Evolutionary conservation across 2,888 invertebrate species (phyloP), one percentile per base, ranked within the genome.

Genomic region (Drosophila siamana): DNA sequence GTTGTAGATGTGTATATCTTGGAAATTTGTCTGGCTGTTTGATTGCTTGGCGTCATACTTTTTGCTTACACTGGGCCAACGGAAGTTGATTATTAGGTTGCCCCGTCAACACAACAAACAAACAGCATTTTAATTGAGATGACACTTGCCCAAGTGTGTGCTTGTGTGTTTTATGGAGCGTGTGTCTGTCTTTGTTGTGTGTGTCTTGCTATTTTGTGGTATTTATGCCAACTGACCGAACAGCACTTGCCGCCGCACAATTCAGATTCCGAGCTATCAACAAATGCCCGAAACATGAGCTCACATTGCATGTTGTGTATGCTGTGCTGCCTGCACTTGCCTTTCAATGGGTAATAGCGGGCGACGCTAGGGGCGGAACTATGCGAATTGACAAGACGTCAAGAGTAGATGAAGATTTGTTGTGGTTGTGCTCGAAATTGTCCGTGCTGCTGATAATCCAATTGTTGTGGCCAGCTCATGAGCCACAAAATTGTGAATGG

Each of bases 21-120:
- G 59, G n/a, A 50, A 24, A 67, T 6, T 36, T 13, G 44, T 55
- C 54, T 55, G 40, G 40, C 16, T 47, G 13, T 50, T 78, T 73
- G 69, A 86, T 86, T 78, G 71, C 64, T 83, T 84, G 81, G 82
- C 78, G 62, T 78, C 73, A 80, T 73, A 86, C 87, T 84, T 86
- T 75, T 84, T 64, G 71, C 73, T 69, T 66, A 69, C 69, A 75
- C 67, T 75, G 72, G 48, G 56, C 44, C 13, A 54, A 52, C 70
- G 78, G 82, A 86, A 76, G 83, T 72, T 68, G 60, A 71, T 85
- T 82, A 78, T 87, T 87, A 71, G 71, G 61, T 72, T 74, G 71
- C 60, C 57, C 44, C 50, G 50, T 72, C 69, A 61, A 38, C 74
- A 62, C 56, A 67, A 24, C 52, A 57, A 68, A 74, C 78, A 79